A percentile compares a stretch with the other conserved stretches of the same genome.
phyloP scores from a whole-genome alignment of 2,113 vertebrate species.

The Urocitellus parryii region DNA sequence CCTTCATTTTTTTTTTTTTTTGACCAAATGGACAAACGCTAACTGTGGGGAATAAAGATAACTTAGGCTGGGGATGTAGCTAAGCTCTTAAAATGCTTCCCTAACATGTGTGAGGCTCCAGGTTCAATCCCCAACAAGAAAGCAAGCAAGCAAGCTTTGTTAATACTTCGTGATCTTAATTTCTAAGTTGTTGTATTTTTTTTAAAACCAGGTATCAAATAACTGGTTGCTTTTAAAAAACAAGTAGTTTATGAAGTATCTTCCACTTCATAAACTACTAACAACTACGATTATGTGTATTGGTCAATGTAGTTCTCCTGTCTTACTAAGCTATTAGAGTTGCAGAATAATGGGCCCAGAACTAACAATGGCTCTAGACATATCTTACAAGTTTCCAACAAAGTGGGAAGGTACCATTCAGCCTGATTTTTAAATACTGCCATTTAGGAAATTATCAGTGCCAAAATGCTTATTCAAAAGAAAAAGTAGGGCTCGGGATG shows the following conservation, averaged over 20 bases:
- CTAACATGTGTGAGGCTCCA: too few species aligned
- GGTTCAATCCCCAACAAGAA: too few species aligned
- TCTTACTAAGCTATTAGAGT: constrained; percentile 40
- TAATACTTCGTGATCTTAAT: neutral
- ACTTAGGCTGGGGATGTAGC: neutral
- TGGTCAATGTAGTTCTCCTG: constrained; percentile 8
- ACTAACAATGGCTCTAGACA: constrained; percentile 13
- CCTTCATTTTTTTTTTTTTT: constrained; percentile 23
- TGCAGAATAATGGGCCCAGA: neutral
- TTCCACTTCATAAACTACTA: constrained; percentile 66
- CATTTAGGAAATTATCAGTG: constrained; percentile 62
- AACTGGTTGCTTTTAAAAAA: constrained; percentile 7
- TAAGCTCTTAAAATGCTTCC: too few species aligned
- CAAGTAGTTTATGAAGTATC: constrained; percentile 43
- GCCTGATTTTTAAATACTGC: constrained; percentile 33
- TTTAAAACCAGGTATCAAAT: constrained; percentile 52
- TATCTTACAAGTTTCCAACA: constrained; percentile 4
- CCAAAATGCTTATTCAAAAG: constrained; percentile 58
- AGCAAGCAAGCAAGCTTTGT: neutral
- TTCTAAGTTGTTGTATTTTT: constrained; percentile 19
- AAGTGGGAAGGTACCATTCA: constrained; percentile 40
- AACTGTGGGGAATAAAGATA: constrained; percentile 29
- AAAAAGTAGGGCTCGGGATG: neutral
- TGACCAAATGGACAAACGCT: neutral
- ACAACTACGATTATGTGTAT: constrained; percentile 46